Percentiles rank a stretch among this genome's conserved stretches.
These are phyloP conservation scores for Apis florea DNA, from an alignment of 1,140 invertebrate genomes.

Conservation along the genomic window DNA sequence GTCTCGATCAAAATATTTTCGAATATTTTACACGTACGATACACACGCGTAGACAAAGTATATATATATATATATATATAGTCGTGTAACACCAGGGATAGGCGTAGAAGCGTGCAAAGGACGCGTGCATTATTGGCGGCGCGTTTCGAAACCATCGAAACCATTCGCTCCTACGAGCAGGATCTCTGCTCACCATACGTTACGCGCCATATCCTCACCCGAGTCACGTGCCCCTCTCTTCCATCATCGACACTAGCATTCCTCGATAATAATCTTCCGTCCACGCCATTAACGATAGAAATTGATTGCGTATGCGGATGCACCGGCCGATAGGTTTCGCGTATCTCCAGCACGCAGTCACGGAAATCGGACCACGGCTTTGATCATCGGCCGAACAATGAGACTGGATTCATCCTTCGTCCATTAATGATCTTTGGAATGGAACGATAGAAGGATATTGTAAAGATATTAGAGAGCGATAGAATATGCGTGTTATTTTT, in stretches of 20 bases:
- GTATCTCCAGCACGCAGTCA: background rate
- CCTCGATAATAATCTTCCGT: slow-evolving; percentile 66
- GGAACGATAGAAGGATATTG: too few relatives aligned
- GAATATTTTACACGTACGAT: too few relatives aligned
- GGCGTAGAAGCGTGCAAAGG: too few relatives aligned
- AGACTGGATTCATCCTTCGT: too few relatives aligned
- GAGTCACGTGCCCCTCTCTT: background rate
- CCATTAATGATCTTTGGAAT: too few relatives aligned
- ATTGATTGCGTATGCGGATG: slow-evolving; percentile 58
- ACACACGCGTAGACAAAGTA: too few relatives aligned
- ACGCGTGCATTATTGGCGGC: background rate
- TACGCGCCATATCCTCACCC: slow-evolving; percentile 46
- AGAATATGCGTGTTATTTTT: too few relatives aligned
- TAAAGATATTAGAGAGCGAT: too few relatives aligned
- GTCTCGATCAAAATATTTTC: too few relatives aligned
- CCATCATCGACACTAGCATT: slow-evolving; percentile 41
- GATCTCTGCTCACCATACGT: slow-evolving; percentile 45
- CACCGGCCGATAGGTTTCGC: slow-evolving; percentile 17
- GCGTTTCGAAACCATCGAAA: background rate
- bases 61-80: too few relatives aligned
- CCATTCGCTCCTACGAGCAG: background rate
- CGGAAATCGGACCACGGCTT: background rate
- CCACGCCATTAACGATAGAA: slow-evolving; percentile 60
- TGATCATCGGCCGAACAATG: background rate
- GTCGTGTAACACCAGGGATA: too few relatives aligned